Conservation (phyloP, 2,888 invertebrate genomes). For the Pelosia muscerda region DNA sequence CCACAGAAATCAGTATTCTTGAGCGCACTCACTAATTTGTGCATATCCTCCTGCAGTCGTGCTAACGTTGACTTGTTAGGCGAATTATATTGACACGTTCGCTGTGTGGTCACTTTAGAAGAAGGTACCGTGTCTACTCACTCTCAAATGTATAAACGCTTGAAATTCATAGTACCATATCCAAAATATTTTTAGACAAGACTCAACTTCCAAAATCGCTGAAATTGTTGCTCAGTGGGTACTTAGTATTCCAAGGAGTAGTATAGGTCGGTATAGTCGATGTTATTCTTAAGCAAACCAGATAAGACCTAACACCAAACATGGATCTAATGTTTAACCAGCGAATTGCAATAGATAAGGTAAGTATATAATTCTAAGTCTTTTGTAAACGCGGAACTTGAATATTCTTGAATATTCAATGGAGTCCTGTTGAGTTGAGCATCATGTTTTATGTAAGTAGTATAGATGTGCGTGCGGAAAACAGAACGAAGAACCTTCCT, state of each 20-base stretch:
- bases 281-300: conserved; percentile 41
- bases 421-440: conserved; percentile 55
- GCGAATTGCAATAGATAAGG: conserved; percentile 46
- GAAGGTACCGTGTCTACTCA: no score
- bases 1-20: no score
- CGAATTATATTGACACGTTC: no score
- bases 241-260: background rate
- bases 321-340: conserved; percentile 48
- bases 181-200: no score
- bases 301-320: conserved; percentile 46
- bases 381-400: conserved; percentile 51
- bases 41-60: no score
- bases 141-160: no score
- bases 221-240: background rate
- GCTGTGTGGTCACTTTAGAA: no score
- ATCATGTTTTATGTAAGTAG: conserved; percentile 68
- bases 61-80: no score
- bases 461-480: conserved; percentile 70
- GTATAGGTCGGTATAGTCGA: conserved; percentile 21
- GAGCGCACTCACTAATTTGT: no score
- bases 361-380: conserved; percentile 34
- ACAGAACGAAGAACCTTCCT: conserved; percentile 78
- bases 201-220: no score
- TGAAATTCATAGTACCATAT: no score
- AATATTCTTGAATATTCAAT: conserved; percentile 59